Conservation (phyloP, 2,888 invertebrate genomes). For the Apotomis turbidana region DNA sequence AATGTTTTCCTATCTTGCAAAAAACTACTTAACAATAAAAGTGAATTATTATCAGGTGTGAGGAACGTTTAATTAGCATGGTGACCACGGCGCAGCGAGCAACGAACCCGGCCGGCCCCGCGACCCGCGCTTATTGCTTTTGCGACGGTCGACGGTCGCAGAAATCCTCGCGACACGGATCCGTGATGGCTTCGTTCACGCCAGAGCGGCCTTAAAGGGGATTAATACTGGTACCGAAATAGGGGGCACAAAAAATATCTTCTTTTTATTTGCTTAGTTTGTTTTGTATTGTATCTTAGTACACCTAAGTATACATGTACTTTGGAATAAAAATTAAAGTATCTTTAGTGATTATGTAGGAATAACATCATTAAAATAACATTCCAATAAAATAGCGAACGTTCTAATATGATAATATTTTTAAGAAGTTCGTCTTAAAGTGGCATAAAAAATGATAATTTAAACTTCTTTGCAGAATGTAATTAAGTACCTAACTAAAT, state of each 20-base stretch:
- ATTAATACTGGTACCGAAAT: slow-evolving; percentile 4
- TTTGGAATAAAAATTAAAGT: neutral
- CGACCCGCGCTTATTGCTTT: slow-evolving; percentile 56
- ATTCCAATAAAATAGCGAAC: no score
- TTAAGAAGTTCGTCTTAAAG: no score
- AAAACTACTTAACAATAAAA: neutral
- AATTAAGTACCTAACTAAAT: slow-evolving; percentile 1
- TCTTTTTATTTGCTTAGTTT: neutral
- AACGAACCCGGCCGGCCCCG: slow-evolving; percentile 72
- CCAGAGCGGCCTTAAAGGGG: slow-evolving; percentile 12
- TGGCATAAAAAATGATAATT: no score
- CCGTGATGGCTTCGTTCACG: slow-evolving; percentile 33
- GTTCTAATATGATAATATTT: no score
- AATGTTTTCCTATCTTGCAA: no score
- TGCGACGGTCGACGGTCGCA: slow-evolving; percentile 35
- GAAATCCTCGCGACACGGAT: slow-evolving; percentile 27
- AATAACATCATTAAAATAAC: no score
- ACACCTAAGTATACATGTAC: neutral
- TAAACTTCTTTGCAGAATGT: neutral
- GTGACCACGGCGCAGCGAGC: slow-evolving; percentile 56
- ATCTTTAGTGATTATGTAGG: no score
- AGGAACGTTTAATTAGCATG: slow-evolving; percentile 56
- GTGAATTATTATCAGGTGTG: slow-evolving; percentile 39
- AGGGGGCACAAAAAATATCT: neutral
- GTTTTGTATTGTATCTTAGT: neutral